Base-by-base conservation (phyloP, 1,140 invertebrate species). In the Hylaeus anthracinus region DNA sequence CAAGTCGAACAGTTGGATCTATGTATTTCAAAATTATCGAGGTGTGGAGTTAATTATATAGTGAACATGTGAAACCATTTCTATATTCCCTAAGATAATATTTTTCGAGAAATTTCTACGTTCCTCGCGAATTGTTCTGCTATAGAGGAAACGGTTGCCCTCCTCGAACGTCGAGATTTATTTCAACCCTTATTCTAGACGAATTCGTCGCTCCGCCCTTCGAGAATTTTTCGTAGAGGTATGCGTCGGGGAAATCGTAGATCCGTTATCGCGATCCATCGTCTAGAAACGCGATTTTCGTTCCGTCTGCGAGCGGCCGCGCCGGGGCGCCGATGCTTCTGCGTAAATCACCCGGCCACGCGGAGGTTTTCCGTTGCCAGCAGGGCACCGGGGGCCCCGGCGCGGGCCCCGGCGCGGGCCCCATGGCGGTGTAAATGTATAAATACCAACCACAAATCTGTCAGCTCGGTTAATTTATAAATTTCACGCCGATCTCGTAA, bases 381-480 rank as follows among this genome's bases (percentile, higher is more conserved):
- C 86, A 79, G 86, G 88, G 85, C 81, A 88, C 81, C 82, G 81
- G 82, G 26, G 84, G 79, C 84, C 76, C 76, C 73, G 72, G 70
- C 72, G 73, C 67, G 26, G 84, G 79, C 84, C 76, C 76, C 73
- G 72, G 70, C 72, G 73, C 67, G 84, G 79, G 75, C 75, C 84
- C 87, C 86, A 79, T 80, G 85, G 86, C 82, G 87, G 85, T 84
- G 85, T 81, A 89, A 85, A 90, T 86, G 88, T 88, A 91, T 86
- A 90, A 88, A 90, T 88, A 87, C 86, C 73, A 88, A 81, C 90
- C 83, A 91, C 90, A 92, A 92, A 92, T 92, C 91, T 92, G 88
- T 88, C 88, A 89, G 86, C 82, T 26, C 78, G 72, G 85, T 77
- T 91, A 92, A 92, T 92, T 91, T 91, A 92, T 92, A 91, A 89